Conservation (phyloP, 2,797 vertebrate species). For the Bufotes viridis region DNA sequence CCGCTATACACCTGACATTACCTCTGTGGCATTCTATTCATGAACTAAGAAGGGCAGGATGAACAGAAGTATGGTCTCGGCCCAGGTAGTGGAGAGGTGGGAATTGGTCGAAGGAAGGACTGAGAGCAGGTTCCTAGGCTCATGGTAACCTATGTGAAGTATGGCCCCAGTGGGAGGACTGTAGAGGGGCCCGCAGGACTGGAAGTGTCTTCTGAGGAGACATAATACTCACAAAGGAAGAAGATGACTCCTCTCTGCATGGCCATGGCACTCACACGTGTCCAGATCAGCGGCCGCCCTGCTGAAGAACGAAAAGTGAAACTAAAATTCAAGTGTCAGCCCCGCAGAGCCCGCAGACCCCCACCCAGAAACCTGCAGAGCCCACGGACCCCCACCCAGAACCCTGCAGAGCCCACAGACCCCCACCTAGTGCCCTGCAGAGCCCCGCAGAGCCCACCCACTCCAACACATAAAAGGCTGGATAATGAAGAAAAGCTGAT, state of each 20-base stretch:
- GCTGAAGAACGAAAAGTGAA: neutral
- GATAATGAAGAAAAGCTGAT: no score
- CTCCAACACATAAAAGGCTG: no score
- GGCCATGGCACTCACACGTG: neutral
- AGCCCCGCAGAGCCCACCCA: no score
- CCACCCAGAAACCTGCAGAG: no score
- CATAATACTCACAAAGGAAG: conserved; percentile 23
- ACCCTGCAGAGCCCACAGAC: no score
- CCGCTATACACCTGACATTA: no score
- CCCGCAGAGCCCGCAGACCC: neutral
- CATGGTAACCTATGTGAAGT: neutral
- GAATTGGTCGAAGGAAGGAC: no score
- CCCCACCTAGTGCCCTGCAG: no score
- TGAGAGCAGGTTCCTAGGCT: neutral
- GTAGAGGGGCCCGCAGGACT: no score
- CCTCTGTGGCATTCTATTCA: neutral
- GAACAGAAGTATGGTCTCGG: neutral
- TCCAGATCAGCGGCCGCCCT: neutral
- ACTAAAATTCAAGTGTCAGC: neutral
- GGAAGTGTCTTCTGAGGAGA: no score
- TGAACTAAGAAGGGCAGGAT: neutral
- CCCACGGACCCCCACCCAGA: no score
- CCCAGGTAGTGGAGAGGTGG: neutral
- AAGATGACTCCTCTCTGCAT: neutral
- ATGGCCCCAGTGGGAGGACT: no score